Evolutionary conservation across 2,113 vertebrate species (phyloP).

Genomic region (Spea bombifrons): DNA sequence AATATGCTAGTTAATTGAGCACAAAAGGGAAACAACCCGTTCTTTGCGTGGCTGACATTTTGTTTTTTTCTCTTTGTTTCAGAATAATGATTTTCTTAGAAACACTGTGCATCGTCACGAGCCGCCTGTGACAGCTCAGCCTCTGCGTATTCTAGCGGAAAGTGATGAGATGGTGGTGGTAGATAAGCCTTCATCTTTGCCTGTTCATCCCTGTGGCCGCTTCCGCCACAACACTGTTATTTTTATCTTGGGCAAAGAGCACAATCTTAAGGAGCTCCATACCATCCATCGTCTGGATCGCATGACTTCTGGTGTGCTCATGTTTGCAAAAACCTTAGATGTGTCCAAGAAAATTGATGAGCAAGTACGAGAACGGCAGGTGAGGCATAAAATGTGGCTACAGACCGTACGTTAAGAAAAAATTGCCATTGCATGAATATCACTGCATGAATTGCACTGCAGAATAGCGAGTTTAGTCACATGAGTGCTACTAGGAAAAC

Average conservation of each 20-base stretch:
- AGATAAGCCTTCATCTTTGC: slow-evolving; percentile 91
- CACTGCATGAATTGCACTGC: no score
- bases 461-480: no score
- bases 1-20: no score
- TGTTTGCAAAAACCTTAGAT: slow-evolving; percentile 85
- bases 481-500: no score
- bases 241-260: slow-evolving; percentile 94
- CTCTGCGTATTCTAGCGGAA: slow-evolving; percentile 78
- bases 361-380: slow-evolving; percentile 89
- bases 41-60: no score
- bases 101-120: slow-evolving; percentile 95
- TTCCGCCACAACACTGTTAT: slow-evolving; percentile 95
- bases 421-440: no score
- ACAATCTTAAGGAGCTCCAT: slow-evolving; percentile 79
- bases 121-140: slow-evolving; percentile 81
- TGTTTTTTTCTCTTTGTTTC: not conserved
- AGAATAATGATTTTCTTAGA: slow-evolving; percentile 90
- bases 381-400: slow-evolving; percentile 51
- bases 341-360: slow-evolving; percentile 87
- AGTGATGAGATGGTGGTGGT: slow-evolving; percentile 86
- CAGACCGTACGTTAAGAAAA: no score
- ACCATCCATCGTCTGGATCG: slow-evolving; percentile 91
- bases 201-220: slow-evolving; percentile 92
- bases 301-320: slow-evolving; percentile 90
- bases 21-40: no score